Conservation (phyloP, 2,888 invertebrate genomes). For the Dryadula phaetusa region DNA sequence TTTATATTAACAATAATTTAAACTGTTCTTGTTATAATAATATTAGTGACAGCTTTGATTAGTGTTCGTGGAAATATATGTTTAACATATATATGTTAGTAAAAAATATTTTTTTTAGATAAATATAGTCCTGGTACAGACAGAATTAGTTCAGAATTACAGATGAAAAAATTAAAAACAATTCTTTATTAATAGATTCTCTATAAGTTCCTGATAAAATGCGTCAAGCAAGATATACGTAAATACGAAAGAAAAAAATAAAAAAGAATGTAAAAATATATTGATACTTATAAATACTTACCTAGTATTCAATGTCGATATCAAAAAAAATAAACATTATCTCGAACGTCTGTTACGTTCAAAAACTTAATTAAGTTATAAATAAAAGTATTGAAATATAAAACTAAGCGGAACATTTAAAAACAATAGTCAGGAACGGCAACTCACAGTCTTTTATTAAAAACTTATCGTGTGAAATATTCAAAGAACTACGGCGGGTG, state of each 20-base stretch:
- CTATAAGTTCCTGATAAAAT: too few relatives aligned
- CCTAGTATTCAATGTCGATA: background rate
- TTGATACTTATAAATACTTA: background rate
- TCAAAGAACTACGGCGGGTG: constrained; percentile 57
- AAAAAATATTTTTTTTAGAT: too few relatives aligned
- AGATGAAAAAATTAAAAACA: too few relatives aligned
- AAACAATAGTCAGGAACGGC: constrained; percentile 64
- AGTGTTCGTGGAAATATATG: background rate
- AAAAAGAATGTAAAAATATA: too few relatives aligned
- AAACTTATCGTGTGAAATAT: constrained; percentile 74
- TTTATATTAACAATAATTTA: background rate
- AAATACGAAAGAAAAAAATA: too few relatives aligned
- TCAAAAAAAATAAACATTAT: background rate
- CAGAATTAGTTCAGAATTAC: too few relatives aligned
- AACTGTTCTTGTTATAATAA: too few relatives aligned
- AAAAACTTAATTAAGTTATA: background rate
- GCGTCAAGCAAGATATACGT: too few relatives aligned
- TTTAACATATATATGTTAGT: too few relatives aligned
- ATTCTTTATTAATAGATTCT: too few relatives aligned
- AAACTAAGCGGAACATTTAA: constrained; percentile 41
- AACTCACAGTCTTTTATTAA: constrained; percentile 60
- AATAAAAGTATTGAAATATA: background rate
- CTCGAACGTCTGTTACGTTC: background rate
- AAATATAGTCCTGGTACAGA: too few relatives aligned
- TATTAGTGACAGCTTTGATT: too few relatives aligned